phyloP scores from a whole-genome alignment of 2,888 invertebrate genomes.

The Pseudococcus viburni region DNA sequence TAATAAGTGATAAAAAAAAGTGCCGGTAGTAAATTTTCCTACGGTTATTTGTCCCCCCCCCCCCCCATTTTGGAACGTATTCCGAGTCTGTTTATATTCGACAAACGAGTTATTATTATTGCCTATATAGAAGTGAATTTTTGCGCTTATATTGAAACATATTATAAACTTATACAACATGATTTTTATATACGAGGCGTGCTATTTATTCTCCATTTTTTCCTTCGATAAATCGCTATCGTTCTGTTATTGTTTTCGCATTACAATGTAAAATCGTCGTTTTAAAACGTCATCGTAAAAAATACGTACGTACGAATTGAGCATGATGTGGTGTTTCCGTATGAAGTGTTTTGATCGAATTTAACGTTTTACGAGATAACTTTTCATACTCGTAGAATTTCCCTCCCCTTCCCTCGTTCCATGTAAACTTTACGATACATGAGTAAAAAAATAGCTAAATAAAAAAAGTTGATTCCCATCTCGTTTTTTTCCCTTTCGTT shows the following conservation, averaged over 20 bases:
- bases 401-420: neutral
- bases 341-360: conserved; percentile 23
- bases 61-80: neutral
- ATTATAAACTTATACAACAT: neutral
- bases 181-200: conserved; percentile 16
- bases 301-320: neutral
- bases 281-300: conserved; percentile 16
- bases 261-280: conserved; percentile 31
- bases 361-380: conserved; percentile 28
- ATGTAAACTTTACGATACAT: neutral
- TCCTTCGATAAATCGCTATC: neutral
- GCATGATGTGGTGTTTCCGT: neutral
- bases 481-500: no score
- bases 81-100: neutral
- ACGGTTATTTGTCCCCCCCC: neutral
- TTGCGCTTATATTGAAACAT: neutral
- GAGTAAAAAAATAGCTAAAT: neutral
- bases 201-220: neutral
- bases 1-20: neutral
- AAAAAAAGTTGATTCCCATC: no score
- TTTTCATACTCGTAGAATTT: neutral
- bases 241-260: conserved; percentile 6
- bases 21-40: neutral
- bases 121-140: conserved; percentile 1
- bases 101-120: conserved; percentile 8